Percentiles rank a stretch among this genome's conserved stretches.
These are phyloP conservation scores for Malacoraja senta DNA, from an alignment of 2,797 vertebrate genomes.

Conservation along the genomic window DNA sequence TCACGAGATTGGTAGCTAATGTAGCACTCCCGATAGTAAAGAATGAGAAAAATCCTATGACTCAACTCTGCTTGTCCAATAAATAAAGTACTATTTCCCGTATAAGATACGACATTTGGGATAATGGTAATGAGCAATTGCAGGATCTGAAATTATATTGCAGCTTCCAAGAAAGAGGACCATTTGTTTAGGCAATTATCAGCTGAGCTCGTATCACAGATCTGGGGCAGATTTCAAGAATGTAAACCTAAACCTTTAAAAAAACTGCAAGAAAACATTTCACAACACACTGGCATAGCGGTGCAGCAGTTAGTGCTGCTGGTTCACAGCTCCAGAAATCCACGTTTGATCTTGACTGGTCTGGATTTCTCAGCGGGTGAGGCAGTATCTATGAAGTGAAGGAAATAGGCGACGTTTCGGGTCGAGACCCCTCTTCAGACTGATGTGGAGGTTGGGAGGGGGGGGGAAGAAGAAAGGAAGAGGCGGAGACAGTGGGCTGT, in stretches of 20 bases:
- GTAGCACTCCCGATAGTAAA: background rate
- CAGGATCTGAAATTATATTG: background rate
- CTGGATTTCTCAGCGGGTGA: too few species aligned
- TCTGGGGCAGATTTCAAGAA: background rate
- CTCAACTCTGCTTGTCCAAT: background rate
- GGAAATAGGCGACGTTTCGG: too few species aligned
- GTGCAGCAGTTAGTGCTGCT: too few species aligned
- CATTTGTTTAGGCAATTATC: background rate
- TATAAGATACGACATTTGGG: background rate
- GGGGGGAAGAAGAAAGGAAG: too few species aligned
- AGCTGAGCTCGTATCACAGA: background rate
- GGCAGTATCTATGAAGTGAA: too few species aligned
- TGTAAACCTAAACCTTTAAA: background rate
- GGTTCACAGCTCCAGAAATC: too few species aligned
- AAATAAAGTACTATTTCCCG: background rate
- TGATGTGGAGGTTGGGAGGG: too few species aligned
- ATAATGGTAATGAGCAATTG: background rate
- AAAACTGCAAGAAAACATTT: background rate
- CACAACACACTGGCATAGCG: background rate
- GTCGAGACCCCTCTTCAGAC: too few species aligned
- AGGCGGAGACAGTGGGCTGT: too few species aligned
- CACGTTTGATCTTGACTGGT: too few species aligned
- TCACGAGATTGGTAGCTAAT: background rate
- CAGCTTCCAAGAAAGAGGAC: background rate
- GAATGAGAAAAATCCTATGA: background rate